phyloP scores from a whole-genome alignment of 1,140 invertebrate species.

The Parasteatoda tepidariorum region DNA sequence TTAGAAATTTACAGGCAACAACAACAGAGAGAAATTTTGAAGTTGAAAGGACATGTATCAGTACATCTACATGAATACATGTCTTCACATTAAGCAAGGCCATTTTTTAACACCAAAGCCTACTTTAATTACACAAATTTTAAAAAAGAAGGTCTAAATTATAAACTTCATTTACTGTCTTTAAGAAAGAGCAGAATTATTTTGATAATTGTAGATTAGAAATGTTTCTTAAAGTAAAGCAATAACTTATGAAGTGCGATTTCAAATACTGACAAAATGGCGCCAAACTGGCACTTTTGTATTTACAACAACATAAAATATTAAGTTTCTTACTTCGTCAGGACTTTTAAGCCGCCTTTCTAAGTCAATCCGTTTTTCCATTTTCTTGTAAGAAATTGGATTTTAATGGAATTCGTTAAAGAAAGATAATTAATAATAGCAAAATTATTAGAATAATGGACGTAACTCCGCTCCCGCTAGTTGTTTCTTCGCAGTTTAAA shows the following conservation, averaged over 20 bases:
- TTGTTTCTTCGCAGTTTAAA: too few species aligned
- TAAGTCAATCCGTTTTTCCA: conserved; percentile 49
- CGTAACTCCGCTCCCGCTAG: too few species aligned
- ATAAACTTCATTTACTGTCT: background rate
- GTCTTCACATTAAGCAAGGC: background rate
- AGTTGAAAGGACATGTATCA: too few species aligned
- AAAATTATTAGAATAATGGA: too few species aligned
- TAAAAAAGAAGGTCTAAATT: background rate
- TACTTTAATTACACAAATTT: background rate
- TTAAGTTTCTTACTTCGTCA: background rate
- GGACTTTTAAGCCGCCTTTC: conserved; percentile 30
- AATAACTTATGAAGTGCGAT: background rate
- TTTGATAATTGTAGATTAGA: background rate
- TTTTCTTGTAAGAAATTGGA: background rate
- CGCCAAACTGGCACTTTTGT: conserved; percentile 27
- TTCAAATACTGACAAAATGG: conserved; percentile 49
- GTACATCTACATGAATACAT: background rate
- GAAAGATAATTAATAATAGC: too few species aligned
- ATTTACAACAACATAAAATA: background rate
- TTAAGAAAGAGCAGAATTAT: background rate
- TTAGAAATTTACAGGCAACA: too few species aligned
- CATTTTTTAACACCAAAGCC: background rate
- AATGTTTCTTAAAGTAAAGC: background rate
- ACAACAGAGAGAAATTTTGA: too few species aligned
- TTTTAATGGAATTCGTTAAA: too few species aligned